Evolutionary conservation across 23 tunicate species (phyloP), one percentile per base, ranked within the genome.

Genomic region (Styela plicata): DNA sequence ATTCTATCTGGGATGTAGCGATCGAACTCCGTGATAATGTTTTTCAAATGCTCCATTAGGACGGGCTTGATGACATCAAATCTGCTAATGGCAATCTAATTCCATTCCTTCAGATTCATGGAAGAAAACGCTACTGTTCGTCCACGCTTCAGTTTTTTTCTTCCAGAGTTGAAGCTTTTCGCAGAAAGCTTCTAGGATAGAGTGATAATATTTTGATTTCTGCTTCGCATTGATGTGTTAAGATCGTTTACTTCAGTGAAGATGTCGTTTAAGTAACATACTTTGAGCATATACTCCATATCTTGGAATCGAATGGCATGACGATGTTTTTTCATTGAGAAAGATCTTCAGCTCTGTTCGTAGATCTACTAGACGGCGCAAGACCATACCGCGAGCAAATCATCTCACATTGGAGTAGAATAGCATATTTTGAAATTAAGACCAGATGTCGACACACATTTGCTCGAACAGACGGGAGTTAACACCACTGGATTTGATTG

Each of bases 401-500:
- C 86, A 76, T 37, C 86, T 79, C 70, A 83, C 87, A 63, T 83
- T 70, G 31, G 87, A 32, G 84, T 78, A 64, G 24, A 78, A 79
- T 24, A 83, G 80, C 19, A 79, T 84, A 52, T 68, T 64, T 77
- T 70, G 64, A 80, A 37, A 80, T 64, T 88, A 65, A 31, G 88
- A 73, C 64, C 69, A 84, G 80, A 88, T 67, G 74, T 71, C 71
- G 24, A 70, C 93, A 44, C 57, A 66, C 32, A 88, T 69, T 28
- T 83, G 88, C 84, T 88, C 93, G 70, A 88, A 88, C 84, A 88
- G 80, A 5, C 93, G 82, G 34, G 93, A 27, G 86, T 89, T 89
- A 71, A 89, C 78, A 26, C 89, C 88, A 71, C 79, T 68, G 52
- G 80, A 68, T 89, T 89, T 89, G 23, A 84, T 84, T n/a, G n/a